Evolutionary conservation across 2,113 vertebrate genomes (phyloP).

Genomic region (Siniperca chuatsi): DNA sequence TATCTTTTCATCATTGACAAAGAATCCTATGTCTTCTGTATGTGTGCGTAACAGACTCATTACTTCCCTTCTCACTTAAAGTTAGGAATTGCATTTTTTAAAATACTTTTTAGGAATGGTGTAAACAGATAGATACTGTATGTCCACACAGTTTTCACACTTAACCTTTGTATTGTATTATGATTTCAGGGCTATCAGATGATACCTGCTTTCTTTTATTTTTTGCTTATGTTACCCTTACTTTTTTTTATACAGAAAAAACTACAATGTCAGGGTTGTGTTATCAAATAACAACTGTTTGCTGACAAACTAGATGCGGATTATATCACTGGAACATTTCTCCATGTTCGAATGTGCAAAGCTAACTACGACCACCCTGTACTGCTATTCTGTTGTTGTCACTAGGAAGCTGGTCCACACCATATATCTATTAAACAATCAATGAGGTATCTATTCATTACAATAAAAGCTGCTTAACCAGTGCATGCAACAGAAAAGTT

Average conservation of each 20-base stretch:
- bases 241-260: not conserved
- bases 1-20: slow-evolving; percentile 39
- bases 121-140: not conserved
- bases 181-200: not conserved
- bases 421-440: not conserved
- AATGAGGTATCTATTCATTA: not conserved
- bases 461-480: not conserved
- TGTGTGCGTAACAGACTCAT: not conserved
- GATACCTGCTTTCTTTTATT: not conserved
- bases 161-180: not conserved
- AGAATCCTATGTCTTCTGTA: slow-evolving; percentile 26
- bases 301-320: not conserved
- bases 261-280: not conserved
- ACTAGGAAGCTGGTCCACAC: not conserved
- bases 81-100: not conserved
- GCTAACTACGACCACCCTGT: not conserved
- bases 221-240: not conserved
- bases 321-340: not conserved
- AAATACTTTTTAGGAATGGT: not conserved
- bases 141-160: not conserved
- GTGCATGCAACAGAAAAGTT: not conserved
- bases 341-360: not conserved
- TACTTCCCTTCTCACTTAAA: not conserved
- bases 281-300: not conserved
- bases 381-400: not conserved